Evolutionary conservation across 2,888 invertebrate genomes (phyloP), one percentile per base, ranked within the genome.

Genomic region (Ormia ochracea): DNA sequence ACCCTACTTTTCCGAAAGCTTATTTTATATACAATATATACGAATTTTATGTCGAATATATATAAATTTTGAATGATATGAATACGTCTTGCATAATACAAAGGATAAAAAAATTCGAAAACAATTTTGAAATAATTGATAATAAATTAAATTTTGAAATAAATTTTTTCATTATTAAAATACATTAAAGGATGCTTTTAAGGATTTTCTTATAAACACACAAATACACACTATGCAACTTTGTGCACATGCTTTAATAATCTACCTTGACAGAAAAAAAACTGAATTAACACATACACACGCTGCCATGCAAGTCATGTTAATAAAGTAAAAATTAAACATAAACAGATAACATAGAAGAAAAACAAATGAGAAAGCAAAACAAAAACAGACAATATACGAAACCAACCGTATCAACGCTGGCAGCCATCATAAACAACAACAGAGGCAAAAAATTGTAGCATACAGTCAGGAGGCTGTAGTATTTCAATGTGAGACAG

Each of bases 371-470:
- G 38, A 19, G 52, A 66, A 59, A 54, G 58, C 23, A 45, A 78
- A 61, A 72, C 26, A 66, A 48, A 23, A 17, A 38, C 17, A 63
- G 58, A 59, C 50, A 65, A 58, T 41, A 63, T 10, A 69, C 69
- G 56, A 59, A 56, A 58, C 78, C 74, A 50, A 65, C 36, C 43
- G 52, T 73, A 38, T 66, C 50, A 74, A 69, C 58, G 74, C 73
- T 58, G 54, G 45, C 78, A 73, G 73, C 68, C 41, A 69, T 59
- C 66, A 65, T 36, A 68, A 58, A 74, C 58, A 69, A 59, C 52
- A 33, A 66, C n/a, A 48, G 26, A 28, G 19, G 17, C 12, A 36
- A 61, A 45, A 12, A 38, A 61, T 10, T 33, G n/a, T 10, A 52
- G 52, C 23, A 41, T 38, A 41, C 17, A 50, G 26, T 50, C 56